Conservation (phyloP, 2,888 invertebrate species). For the Amphipoea oculea region DNA sequence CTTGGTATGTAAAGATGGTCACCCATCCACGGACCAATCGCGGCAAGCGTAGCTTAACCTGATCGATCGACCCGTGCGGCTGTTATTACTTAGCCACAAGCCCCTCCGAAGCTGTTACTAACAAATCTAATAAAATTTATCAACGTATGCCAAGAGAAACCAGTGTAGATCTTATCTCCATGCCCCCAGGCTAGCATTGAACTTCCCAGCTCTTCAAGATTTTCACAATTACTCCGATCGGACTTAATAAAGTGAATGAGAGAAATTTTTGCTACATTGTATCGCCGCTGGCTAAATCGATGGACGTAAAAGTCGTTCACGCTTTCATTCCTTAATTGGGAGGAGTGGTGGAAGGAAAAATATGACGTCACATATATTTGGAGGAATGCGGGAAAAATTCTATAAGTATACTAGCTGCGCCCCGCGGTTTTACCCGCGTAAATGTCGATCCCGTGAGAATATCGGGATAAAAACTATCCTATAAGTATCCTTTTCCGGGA, state of each 20-base stretch:
- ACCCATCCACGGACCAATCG: too few species aligned
- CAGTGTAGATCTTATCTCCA: constrained; percentile 42
- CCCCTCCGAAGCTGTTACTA: neutral
- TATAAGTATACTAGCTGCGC: too few species aligned
- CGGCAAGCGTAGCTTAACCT: too few species aligned
- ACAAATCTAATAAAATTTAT: constrained; percentile 17
- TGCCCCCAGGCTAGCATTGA: constrained; percentile 55
- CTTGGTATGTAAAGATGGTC: too few species aligned
- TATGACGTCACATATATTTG: constrained; percentile 20
- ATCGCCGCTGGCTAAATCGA: constrained; percentile 55
- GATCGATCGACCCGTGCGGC: too few species aligned
- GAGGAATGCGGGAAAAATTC: too few species aligned
- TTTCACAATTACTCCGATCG: constrained; percentile 50
- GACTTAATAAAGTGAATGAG: constrained; percentile 57
- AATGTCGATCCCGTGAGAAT: too few species aligned
- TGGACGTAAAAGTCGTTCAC: constrained; percentile 46
- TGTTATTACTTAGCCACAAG: too few species aligned
- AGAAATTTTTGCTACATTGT: constrained; percentile 54
- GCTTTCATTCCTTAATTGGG: constrained; percentile 47
- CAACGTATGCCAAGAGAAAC: constrained; percentile 29
- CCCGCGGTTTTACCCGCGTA: too few species aligned
- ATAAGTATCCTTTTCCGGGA: too few species aligned
- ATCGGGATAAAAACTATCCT: too few species aligned
- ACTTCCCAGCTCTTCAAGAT: constrained; percentile 48
- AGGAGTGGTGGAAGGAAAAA: constrained; percentile 22